A percentile compares a stretch with the other conserved stretches of the same genome.
These are phyloP conservation scores for Odontothrips loti DNA, from an alignment of 2,888 invertebrate genomes.

Conservation along the genomic window DNA sequence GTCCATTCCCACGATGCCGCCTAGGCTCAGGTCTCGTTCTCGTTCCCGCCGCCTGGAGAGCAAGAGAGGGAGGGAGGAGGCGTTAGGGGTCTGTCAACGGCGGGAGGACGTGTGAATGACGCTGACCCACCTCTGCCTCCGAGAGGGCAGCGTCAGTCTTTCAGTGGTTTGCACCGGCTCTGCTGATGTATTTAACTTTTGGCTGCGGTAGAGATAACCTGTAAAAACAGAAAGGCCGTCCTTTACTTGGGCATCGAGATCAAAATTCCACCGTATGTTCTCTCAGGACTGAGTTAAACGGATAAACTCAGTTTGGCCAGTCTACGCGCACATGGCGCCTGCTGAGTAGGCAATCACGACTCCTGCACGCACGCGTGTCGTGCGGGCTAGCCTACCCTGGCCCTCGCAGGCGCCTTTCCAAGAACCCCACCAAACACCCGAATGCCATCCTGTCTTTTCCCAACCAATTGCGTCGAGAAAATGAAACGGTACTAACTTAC, in stretches of 20 bases:
- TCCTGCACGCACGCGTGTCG: neutral
- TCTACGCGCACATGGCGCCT: neutral
- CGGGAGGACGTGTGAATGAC: neutral
- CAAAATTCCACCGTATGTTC: neutral
- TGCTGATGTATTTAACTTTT: slow-evolving; percentile 53
- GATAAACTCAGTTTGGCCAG: neutral
- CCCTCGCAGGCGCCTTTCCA: neutral
- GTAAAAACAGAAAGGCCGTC: slow-evolving; percentile 34
- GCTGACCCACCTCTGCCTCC: slow-evolving; percentile 37
- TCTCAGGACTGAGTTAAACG: neutral
- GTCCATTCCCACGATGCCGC: slow-evolving; percentile 42
- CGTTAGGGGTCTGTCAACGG: neutral
- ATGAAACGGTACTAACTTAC: slow-evolving; percentile 56
- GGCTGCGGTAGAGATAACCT: slow-evolving; percentile 50
- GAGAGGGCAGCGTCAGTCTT: slow-evolving; percentile 38
- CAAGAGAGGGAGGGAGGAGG: neutral
- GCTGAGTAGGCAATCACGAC: neutral
- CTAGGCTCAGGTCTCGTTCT: slow-evolving; percentile 42
- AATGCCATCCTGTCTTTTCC: slow-evolving; percentile 36
- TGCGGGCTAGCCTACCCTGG: neutral
- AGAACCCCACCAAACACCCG: slow-evolving; percentile 37
- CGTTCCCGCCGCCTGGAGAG: slow-evolving; percentile 34
- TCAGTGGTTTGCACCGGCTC: slow-evolving; percentile 55
- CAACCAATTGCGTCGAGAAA: neutral
- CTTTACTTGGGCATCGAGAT: slow-evolving; percentile 33